Conservation (phyloP, 2,888 invertebrate genomes). For the Entomobrya multifasciata region DNA sequence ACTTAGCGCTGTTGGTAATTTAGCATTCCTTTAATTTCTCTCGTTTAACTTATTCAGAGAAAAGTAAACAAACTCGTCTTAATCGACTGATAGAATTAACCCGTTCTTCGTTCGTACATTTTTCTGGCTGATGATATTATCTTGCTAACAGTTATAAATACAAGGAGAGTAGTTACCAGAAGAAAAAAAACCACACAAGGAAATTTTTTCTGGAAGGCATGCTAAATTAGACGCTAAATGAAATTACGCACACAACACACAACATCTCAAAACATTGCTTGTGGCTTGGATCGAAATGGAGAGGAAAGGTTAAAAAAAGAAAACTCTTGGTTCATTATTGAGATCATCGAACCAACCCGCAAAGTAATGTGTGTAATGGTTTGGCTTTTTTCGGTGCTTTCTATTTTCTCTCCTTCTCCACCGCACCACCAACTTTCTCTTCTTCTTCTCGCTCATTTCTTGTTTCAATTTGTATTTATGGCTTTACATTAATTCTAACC, state of each 20-base stretch:
- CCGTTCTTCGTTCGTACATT: too few relatives aligned
- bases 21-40: not conserved
- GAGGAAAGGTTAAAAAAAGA: too few relatives aligned
- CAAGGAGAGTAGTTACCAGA: conserved; percentile 11
- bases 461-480: conserved; percentile 60
- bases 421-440: not conserved
- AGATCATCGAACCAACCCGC: conserved; percentile 30
- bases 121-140: conserved; percentile 30
- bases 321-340: conserved; percentile 48
- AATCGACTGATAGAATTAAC: conserved; percentile 48
- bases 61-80: not conserved
- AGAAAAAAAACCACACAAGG: not conserved
- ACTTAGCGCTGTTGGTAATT: not conserved
- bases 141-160: too few relatives aligned
- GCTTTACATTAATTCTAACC: conserved; percentile 17
- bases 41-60: not conserved
- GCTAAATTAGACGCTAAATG: conserved; percentile 66
- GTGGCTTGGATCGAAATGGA: not conserved
- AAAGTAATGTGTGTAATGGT: not conserved
- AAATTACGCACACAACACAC: conserved; percentile 42
- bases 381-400: not conserved
- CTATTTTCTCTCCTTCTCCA: not conserved
- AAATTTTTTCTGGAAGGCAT: conserved; percentile 37
- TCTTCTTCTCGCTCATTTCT: conserved; percentile 33
- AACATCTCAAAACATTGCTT: not conserved